Evolutionary conservation across 2,888 invertebrate species (phyloP).

Genomic region (Clepsis dumicolana): DNA sequence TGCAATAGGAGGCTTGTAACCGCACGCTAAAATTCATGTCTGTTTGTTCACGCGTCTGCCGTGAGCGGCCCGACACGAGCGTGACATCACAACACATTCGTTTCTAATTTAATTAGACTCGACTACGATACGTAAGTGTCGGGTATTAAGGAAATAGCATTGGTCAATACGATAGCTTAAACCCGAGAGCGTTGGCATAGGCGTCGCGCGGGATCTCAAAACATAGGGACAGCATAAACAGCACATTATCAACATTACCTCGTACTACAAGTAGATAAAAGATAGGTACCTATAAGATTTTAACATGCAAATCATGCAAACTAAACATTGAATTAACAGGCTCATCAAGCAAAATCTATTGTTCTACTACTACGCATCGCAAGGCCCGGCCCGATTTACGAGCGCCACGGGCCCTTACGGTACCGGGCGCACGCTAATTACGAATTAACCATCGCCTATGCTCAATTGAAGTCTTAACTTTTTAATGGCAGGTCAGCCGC

Average conservation of each 20-base stretch:
- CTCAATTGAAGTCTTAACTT: constrained; percentile 31
- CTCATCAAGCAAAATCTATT: constrained; percentile 1
- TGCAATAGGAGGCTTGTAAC: constrained; percentile 14
- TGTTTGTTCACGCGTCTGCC: constrained; percentile 20
- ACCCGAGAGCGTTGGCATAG: constrained; percentile 21
- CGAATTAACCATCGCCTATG: constrained; percentile 5
- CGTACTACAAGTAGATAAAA: neutral
- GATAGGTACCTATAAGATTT: neutral
- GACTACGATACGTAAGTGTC: constrained; percentile 33
- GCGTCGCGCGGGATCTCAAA: neutral
- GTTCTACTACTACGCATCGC: neutral
- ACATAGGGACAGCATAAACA: neutral
- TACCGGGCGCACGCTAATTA: constrained; percentile 19
- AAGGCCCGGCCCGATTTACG: constrained; percentile 18
- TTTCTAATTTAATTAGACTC: constrained; percentile 56
- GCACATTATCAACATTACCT: neutral
- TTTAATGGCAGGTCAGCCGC: constrained; percentile 48
- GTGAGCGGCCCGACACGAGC: constrained; percentile 17
- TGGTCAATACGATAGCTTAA: constrained; percentile 35
- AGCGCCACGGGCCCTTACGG: constrained; percentile 17
- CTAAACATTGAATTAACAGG: constrained; percentile 14
- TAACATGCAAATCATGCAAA: constrained; percentile 30
- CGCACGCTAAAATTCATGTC: constrained; percentile 21
- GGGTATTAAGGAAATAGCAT: constrained; percentile 36
- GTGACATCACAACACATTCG: constrained; percentile 42